phyloP scores from a whole-genome alignment of 2,797 vertebrate genomes.

The Fringilla coelebs region DNA sequence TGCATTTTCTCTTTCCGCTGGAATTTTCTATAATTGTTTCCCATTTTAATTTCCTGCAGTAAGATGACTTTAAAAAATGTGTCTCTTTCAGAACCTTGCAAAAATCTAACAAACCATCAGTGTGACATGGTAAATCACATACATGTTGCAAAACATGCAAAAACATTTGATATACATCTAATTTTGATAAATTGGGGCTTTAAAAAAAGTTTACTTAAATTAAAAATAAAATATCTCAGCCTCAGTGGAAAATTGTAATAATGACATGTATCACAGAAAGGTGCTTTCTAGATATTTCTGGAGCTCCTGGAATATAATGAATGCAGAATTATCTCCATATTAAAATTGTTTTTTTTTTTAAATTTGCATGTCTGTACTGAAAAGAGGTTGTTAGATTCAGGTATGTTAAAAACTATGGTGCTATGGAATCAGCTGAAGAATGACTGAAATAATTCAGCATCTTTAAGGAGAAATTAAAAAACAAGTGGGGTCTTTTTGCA shows the following conservation, averaged over 20 bases:
- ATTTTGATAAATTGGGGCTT: not conserved
- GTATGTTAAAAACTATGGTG: not conserved
- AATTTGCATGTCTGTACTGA: not conserved
- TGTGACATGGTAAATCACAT: conserved; percentile 41
- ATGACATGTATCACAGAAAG: not conserved
- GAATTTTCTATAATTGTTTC: conserved; percentile 74
- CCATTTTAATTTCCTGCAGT: conserved; percentile 73
- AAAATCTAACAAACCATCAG: conserved; percentile 48
- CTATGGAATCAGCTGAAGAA: not conserved
- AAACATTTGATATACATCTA: not conserved
- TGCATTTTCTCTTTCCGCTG: conserved; percentile 68
- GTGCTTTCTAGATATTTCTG: not conserved
- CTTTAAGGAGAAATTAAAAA: not conserved
- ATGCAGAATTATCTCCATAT: not conserved
- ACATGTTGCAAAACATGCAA: conserved; percentile 8
- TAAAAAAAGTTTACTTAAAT: not conserved
- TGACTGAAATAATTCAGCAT: not conserved
- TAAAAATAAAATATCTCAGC: not conserved
- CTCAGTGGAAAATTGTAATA: not conserved
- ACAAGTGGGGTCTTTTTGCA: not conserved
- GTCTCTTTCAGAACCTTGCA: conserved; percentile 57
- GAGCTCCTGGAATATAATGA: not conserved
- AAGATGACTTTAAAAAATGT: conserved; percentile 69
- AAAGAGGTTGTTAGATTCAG: not conserved
- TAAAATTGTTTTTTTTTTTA: not conserved